Evolutionary conservation across 2,888 invertebrate genomes (phyloP).

Genomic region (Lithophane semibrunnea): DNA sequence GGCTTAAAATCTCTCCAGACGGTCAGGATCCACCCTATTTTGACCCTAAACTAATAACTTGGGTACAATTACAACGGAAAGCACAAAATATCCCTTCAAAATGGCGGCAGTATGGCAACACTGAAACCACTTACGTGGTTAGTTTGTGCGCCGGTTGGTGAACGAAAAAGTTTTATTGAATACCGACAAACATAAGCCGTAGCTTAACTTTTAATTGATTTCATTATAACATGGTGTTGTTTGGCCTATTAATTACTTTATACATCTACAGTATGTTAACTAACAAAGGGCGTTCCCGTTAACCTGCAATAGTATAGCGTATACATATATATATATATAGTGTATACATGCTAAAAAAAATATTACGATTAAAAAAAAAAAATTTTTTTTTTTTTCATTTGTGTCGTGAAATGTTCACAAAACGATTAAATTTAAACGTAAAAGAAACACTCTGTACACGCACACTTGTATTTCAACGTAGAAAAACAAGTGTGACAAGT

Average conservation of each 20-base stretch:
- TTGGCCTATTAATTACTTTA: neutral
- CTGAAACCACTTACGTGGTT: constrained; percentile 40
- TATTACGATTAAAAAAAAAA: no score
- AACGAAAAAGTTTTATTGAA: constrained; percentile 43
- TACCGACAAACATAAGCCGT: constrained; percentile 8
- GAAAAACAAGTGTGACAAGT: no score
- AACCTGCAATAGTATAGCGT: no score
- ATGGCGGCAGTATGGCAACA: constrained; percentile 13
- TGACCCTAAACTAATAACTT: constrained; percentile 32
- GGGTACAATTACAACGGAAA: constrained; percentile 17
- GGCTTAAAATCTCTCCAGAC: neutral
- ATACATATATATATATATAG: no score
- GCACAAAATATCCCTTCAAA: constrained; percentile 23
- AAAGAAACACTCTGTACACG: no score
- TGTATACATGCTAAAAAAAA: no score
- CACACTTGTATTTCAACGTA: no score
- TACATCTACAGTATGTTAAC: no score
- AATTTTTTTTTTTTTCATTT: no score
- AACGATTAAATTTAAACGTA: no score
- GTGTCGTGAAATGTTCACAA: no score
- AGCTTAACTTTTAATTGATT: constrained; percentile 33
- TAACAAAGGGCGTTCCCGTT: no score
- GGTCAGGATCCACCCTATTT: neutral
- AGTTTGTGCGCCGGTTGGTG: constrained; percentile 28
- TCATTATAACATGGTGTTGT: constrained; percentile 19